Percentiles rank a stretch among this genome's conserved stretches.
These are phyloP conservation scores for Cyclargus thomasi DNA, from an alignment of 1,140 invertebrate species.

Conservation along the genomic window DNA sequence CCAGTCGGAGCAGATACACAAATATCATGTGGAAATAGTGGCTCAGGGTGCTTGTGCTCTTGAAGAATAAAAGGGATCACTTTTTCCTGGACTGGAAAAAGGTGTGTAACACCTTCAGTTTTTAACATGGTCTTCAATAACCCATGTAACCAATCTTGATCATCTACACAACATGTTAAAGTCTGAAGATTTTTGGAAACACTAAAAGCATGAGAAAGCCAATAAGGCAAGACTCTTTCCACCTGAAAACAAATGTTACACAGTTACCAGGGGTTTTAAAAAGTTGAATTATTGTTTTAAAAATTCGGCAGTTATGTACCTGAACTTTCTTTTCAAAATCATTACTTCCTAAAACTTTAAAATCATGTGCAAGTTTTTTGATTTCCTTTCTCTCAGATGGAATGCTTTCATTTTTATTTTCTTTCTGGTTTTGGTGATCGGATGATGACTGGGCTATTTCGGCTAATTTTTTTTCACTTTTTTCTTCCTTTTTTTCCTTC, in stretches of 20 bases:
- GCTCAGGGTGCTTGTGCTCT: slow-evolving; percentile 75
- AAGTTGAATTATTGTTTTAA: too few relatives aligned
- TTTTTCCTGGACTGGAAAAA: slow-evolving; percentile 92
- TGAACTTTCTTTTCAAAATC: slow-evolving; percentile 69
- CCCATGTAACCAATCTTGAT: slow-evolving; percentile 77
- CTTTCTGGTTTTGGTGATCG: background rate
- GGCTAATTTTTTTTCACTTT: slow-evolving; percentile 17
- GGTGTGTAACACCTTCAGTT: slow-evolving; percentile 83
- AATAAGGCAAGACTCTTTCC: slow-evolving; percentile 86
- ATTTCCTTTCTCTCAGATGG: slow-evolving; percentile 24
- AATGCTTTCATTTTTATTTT: slow-evolving; percentile 20
- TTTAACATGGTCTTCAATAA: slow-evolving; percentile 80
- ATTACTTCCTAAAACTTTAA: slow-evolving; percentile 73
- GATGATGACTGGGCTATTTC: slow-evolving; percentile 19
- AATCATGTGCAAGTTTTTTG: slow-evolving; percentile 43
- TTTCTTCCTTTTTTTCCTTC: slow-evolving; percentile 20
- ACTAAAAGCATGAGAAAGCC: slow-evolving; percentile 88
- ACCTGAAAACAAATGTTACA: slow-evolving; percentile 60
- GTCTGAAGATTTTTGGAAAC: slow-evolving; percentile 83
- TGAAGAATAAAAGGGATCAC: slow-evolving; percentile 89
- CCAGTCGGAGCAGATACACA: slow-evolving; percentile 98
- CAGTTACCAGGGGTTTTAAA: too few relatives aligned
- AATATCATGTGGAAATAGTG: slow-evolving; percentile 88
- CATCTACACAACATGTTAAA: slow-evolving; percentile 76
- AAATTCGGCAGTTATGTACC: slow-evolving; percentile 34